Base-by-base conservation (phyloP, 1,140 invertebrate species). In the roundworm (Caenorhabditis elegans) region DNA sequence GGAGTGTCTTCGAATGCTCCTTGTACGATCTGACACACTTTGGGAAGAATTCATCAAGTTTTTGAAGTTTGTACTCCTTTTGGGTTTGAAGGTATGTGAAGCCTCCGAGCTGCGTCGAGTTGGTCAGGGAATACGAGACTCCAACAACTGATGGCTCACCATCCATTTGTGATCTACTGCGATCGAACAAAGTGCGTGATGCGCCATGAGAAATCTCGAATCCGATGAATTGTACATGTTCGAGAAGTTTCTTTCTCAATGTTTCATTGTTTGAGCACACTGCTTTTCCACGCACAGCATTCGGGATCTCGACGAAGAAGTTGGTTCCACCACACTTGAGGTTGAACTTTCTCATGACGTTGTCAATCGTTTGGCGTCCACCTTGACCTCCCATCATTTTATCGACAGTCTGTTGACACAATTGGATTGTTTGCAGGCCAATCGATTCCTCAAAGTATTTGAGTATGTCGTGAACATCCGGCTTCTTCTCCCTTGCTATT, bases 311-410 rank as follows among this genome's bases (percentile, higher is more conserved):
- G 1, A 70, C 17, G 10, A 22, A 39, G 19, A 70, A 70, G 19
- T 70, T 70, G 17, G 60, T 70, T 43, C 60, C 60, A 4, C 60
- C 60, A 39, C 60, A 70, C 13, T 70, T 70, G 13, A 70, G 19
- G 13, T 70, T 70, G 60, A 70, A 70, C 26, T 70, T 70, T 6
- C 60, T 11, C 60, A 70, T 70, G 2, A 70, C 60, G 19, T 70
- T 70, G 26, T 70, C 60, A n/a, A 39, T 70, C 10, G 60, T 70
- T 10, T 39, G 34, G 11, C 60, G 60, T 24, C 60, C 60, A 39
- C 60, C 34, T n/a, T 39, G 31, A 8, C 22, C n/a, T n/a, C n/a
- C 3, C 60, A 70, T 70, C 60, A 70, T 70, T 34, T 70, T 70
- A 26, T 70, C 34, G 8, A 70, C 34, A 2, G 60, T 39, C 22